Evolutionary conservation across 2,888 invertebrate species (phyloP), one percentile per base, ranked within the genome.

Genomic region (Taenaris catops): DNA sequence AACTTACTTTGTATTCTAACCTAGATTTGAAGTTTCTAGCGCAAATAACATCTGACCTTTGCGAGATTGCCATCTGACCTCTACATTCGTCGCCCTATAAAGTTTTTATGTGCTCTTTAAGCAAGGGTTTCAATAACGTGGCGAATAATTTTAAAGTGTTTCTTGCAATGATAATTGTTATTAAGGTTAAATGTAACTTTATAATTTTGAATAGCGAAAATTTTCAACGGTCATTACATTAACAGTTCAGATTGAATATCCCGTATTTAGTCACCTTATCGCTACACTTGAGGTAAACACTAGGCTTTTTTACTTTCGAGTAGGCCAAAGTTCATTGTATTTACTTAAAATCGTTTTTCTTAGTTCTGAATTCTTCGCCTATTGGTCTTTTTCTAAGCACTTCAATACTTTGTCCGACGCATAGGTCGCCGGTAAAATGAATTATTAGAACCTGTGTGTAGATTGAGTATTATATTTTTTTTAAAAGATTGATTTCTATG

Each of bases 361-460:
- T 53, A 91, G 81, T 68, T 89, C 89, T 23, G 89, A 89, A 60
- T 91, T 91, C 33, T 91, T 75, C 1, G 89, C 88, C 54, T 91
- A 91, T 46, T 91, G 91, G 46, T 91, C 91, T 21, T 88, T 78
- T 54, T 91, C 91, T 56, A 90, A 90, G 66, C 90, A 90, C 6
- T 56, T 91, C 91, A 10, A 88, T 89, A 44, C 88, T 87, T 40
- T 88, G 86, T 0, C 83, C 80, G 4, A 88, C 70, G 57, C 79
- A 84, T 8, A 80, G 63, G 49, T 90, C 89, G 0, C 89, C 89
- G n/a, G 88, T 88, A 54, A 90, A 91, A 58, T 91, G 90, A 18
- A 91, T 88, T 16, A 91, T 90, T 40, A 89, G 79, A 2, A 91
- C 91, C 69, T 91, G 89, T 0, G 80, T 80, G 58, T 86, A 84